Conservation (phyloP, 2,888 invertebrate species). For the Oscheius myriophilus region DNA sequence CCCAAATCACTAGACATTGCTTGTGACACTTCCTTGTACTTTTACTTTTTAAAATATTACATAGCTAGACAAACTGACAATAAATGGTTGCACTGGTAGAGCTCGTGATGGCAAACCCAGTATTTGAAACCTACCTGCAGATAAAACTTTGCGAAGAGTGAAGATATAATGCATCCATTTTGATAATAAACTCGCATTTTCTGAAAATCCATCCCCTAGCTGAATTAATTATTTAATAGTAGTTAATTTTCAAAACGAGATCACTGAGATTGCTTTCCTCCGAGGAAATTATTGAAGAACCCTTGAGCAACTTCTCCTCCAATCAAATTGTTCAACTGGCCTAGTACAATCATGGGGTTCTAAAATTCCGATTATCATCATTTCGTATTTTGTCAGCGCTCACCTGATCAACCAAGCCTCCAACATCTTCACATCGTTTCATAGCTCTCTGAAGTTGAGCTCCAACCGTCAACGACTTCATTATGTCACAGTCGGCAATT, state of each 20-base stretch:
- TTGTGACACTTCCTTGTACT: too few relatives aligned
- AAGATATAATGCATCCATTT: too few relatives aligned
- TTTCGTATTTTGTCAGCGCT: background rate
- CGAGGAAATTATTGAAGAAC: constrained; percentile 68
- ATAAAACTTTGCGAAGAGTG: too few relatives aligned
- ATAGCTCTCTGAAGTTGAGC: constrained; percentile 59
- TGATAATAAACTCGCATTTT: too few relatives aligned
- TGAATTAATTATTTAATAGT: constrained; percentile 19
- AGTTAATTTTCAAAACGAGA: constrained; percentile 9
- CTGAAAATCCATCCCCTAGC: too few relatives aligned
- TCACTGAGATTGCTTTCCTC: constrained; percentile 34
- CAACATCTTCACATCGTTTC: constrained; percentile 67
- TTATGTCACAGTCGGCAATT: constrained; percentile 66
- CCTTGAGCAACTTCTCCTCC: constrained; percentile 69
- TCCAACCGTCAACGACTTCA: constrained; percentile 55
- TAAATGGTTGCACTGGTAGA: too few relatives aligned
- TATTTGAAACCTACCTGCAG: too few relatives aligned
- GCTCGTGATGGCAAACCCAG: too few relatives aligned
- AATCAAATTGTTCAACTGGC: constrained; percentile 63
- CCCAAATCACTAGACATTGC: too few relatives aligned
- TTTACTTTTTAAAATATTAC: too few relatives aligned
- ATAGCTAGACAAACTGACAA: too few relatives aligned
- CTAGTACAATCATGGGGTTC: constrained; percentile 64
- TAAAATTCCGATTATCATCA: constrained; percentile 29
- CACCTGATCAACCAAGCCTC: constrained; percentile 67